Evolutionary conservation across 2,888 invertebrate species (phyloP), one percentile per base, ranked within the genome.

Genomic region (Flexamia atlantica): DNA sequence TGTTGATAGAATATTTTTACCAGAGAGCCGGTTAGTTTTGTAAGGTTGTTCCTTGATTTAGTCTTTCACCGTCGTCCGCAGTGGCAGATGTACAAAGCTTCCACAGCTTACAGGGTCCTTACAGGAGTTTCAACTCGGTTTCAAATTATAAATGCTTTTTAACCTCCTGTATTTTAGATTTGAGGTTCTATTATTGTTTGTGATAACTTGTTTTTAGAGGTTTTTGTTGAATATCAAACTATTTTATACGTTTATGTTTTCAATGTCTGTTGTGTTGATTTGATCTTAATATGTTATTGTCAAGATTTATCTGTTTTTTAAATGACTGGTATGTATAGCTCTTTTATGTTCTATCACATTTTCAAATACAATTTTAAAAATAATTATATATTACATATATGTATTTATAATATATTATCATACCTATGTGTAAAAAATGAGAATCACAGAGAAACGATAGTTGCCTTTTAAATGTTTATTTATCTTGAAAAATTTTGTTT

Each of bases 1-100:
- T 36, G 17, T 57, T 57, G 30, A 57, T 32, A 79, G 79, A 79
- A 57, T 79, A 79, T 79, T 79, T 79, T 79, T 79, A 50, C 53
- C 79, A 36, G 36, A 53, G 50, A 30, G 57, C 20, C 79, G 23
- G 57, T 79, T 76, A 76, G 79, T 79, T 57, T 53, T 79, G 42
- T 46, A 79, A 30, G 50, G 57, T 79, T 28, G 79, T 79, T 76
- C 57, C 79, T 79, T 30, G 30, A 20, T 79, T 79, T 57, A 14
- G 57, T 79, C 36, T 79, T 76, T 76, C 76, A 76, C 76, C 17
- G 79, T 57, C 57, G 32, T 79, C 53, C 64, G 28, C 64, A 28
- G 4, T 64, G 14, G 30, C 40, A 20, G 40, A 5, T 72, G 72
- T 72, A 72, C 36, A 72, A 40, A 72, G 40, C 72, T 42, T 72